Base-by-base conservation (phyloP, 30 jellyfish, hydroid and myxozoan species). In the Pseudorhiza aurosa region DNA sequence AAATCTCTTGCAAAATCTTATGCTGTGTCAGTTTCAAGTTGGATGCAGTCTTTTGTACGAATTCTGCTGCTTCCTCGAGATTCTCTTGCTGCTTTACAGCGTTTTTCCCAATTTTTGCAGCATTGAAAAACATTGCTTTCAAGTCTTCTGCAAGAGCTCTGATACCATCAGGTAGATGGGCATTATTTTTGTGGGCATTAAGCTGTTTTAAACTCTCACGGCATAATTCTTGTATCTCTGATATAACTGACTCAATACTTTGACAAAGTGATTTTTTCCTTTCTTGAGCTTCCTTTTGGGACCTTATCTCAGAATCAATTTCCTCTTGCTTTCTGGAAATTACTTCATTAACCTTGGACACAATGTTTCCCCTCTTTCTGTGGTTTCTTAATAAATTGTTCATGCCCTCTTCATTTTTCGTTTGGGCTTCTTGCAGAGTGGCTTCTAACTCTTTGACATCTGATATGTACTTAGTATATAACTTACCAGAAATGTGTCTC, bases 1-100 rank as follows among this genome's bases (percentile, higher is more conserved):
- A 82, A 44, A 31, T 68, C 46, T 72, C 95, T n/a, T 60, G 24
- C 21, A 25, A 4, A 39, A 62, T 43, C 46, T 62, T 77, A 18
- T 45, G 56, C 18, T 77, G 43, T 28, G 31, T 29, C 72, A 30
- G n/a, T 22, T 62, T 18, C 60, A 77, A 26, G 26, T n/a, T 28
- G 0, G 10, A 43, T 1, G 40, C 31, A 0, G 31, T 31, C 21
- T 31, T 44, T 18, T 46, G 60, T n/a, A 29, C 30, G 36, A 19
- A 60, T 17, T 32, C 46, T 25, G 69, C 36, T 28, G 82, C 72
- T 46, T 77, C 89, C 32, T 28, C 74, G 6, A 77, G 47, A 8
- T 51, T 55, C 4, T 29, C 43, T 36, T 77, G 89, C 12, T 59
- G 44, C 25, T 31, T 50, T 1, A 60, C 30, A 0, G 89, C 89